These are phyloP conservation scores for Elegia similella DNA, from an alignment of 2,888 invertebrate species.

Conservation along the genomic window DNA sequence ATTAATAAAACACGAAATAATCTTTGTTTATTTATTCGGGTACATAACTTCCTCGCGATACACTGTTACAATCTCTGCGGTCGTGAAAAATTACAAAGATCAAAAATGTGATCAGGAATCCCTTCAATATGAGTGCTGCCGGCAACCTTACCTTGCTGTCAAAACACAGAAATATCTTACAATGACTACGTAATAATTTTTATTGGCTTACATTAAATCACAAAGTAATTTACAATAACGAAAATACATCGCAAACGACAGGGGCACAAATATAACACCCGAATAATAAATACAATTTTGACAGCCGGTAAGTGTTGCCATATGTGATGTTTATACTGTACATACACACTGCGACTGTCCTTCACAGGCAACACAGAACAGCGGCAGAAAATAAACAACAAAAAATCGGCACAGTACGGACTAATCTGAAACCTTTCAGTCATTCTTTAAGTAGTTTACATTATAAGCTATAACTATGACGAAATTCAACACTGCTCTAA, in stretches of 20 bases:
- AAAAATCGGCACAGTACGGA: slow-evolving; percentile 12
- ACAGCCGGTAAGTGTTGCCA: slow-evolving; percentile 15
- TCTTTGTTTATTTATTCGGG: slow-evolving; percentile 60
- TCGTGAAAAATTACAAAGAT: slow-evolving; percentile 66
- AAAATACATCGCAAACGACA: background rate
- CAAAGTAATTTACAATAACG: background rate
- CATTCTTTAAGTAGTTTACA: slow-evolving; percentile 26
- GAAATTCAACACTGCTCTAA: slow-evolving; percentile 19
- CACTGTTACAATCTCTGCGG: slow-evolving; percentile 47
- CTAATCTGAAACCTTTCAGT: slow-evolving; percentile 16
- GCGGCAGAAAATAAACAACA: slow-evolving; percentile 20
- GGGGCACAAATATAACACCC: background rate
- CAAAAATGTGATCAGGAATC: slow-evolving; percentile 33
- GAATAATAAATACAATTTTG: slow-evolving; percentile 2
- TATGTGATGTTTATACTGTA: slow-evolving; percentile 6
- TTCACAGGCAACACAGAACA: slow-evolving; percentile 11
- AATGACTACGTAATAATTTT: background rate
- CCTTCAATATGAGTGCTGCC: background rate
- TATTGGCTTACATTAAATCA: background rate
- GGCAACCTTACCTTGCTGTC: slow-evolving; percentile 1
- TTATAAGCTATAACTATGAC: slow-evolving; percentile 33
- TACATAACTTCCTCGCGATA: slow-evolving; percentile 57
- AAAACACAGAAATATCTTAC: slow-evolving; percentile 1
- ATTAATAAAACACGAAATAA: slow-evolving; percentile 27
- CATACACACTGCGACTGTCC: background rate